Evolutionary conservation across 2,113 vertebrate genomes (phyloP).

Genomic region (Delphinapterus leucas): DNA sequence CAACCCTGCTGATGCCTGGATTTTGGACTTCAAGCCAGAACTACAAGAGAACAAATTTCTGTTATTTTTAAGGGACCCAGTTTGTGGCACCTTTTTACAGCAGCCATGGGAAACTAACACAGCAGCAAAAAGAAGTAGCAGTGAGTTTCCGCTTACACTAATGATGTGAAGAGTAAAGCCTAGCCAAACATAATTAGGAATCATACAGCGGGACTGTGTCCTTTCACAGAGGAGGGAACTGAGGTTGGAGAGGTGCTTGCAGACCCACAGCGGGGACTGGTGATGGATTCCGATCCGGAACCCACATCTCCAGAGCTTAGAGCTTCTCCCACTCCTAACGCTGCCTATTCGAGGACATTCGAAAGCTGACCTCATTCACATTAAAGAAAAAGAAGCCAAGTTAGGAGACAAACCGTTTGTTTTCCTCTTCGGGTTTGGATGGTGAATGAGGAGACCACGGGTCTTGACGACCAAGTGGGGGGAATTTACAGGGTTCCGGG

Average conservation of each 20-base stretch:
- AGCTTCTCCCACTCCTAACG: neutral
- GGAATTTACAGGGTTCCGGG: neutral
- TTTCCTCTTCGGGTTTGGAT: neutral
- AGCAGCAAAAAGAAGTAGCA: neutral
- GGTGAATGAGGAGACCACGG: neutral
- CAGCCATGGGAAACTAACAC: neutral
- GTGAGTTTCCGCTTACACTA: accelerated
- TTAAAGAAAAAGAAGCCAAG: neutral
- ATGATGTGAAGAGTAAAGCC: neutral
- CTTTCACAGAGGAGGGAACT: neutral
- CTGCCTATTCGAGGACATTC: neutral
- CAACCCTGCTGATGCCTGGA: neutral
- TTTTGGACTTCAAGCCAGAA: neutral
- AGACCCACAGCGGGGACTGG: neutral
- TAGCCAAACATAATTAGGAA: neutral
- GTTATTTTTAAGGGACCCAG: neutral
- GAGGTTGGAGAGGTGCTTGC: neutral
- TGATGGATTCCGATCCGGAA: neutral
- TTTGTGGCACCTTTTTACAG: neutral
- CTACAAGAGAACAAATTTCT: neutral
- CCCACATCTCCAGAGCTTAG: neutral
- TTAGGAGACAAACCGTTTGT: neutral
- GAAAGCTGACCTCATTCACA: neutral
- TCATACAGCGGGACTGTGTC: neutral
- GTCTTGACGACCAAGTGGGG: neutral